These are phyloP conservation scores for Drosophila mulleri DNA, from an alignment of 2,888 invertebrate genomes.

Conservation along the genomic window DNA sequence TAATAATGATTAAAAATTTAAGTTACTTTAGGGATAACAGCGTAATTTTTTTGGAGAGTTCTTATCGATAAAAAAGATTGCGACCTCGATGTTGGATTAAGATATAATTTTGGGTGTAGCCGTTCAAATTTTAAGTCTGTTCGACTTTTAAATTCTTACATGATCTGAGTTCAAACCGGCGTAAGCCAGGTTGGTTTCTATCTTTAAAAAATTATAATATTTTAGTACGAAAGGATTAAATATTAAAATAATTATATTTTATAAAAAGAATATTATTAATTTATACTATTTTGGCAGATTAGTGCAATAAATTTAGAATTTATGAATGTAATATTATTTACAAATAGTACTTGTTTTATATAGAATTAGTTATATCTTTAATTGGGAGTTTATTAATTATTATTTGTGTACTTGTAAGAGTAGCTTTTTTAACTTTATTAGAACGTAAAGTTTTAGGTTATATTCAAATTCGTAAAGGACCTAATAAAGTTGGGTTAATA, in stretches of 20 bases:
- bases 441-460: slow-evolving; percentile 88
- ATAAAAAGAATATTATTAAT: slow-evolving; percentile 86
- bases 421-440: slow-evolving; percentile 90
- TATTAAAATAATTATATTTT: slow-evolving; percentile 85
- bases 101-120: slow-evolving; percentile 80
- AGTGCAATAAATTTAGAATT: not conserved
- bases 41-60: slow-evolving; percentile 87
- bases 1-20: slow-evolving; percentile 88
- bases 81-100: slow-evolving; percentile 16
- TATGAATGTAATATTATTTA: not conserved
- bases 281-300: slow-evolving; percentile 37
- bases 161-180: slow-evolving; percentile 95
- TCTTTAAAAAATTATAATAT: slow-evolving; percentile 87
- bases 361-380: slow-evolving; percentile 85
- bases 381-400: slow-evolving; percentile 86
- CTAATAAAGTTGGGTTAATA: slow-evolving; percentile 86
- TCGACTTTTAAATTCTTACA: slow-evolving; percentile 93
- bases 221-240: slow-evolving; percentile 93
- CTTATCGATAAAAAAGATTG: slow-evolving; percentile 16
- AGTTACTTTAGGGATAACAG: slow-evolving; percentile 91
- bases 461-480: slow-evolving; percentile 91
- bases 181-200: slow-evolving; percentile 86
- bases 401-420: slow-evolving; percentile 88
- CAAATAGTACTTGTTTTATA: slow-evolving; percentile 86
- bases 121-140: slow-evolving; percentile 89